These are phyloP conservation scores for Brachionus manjavacas DNA, from an alignment of 1,140 invertebrate genomes.

Conservation along the genomic window DNA sequence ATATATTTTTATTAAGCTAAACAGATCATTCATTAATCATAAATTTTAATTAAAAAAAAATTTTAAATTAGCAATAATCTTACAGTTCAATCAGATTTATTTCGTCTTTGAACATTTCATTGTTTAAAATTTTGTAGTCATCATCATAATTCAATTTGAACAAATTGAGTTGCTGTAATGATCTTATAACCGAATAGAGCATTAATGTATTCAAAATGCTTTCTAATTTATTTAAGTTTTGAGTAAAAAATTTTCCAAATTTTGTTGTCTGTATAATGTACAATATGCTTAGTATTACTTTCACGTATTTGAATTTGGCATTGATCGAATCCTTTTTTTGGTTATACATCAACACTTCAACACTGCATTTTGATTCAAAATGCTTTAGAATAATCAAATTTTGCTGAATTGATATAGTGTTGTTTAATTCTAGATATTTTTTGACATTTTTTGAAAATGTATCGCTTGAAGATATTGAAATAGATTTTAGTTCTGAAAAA, in stretches of 20 bases:
- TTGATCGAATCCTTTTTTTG: neutral
- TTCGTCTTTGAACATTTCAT: slow-evolving; percentile 20
- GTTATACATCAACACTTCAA: neutral
- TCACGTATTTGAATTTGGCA: neutral
- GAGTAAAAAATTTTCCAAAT: neutral
- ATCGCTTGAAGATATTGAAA: neutral
- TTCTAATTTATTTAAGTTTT: neutral
- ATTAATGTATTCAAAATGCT: neutral
- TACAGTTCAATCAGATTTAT: slow-evolving; percentile 31
- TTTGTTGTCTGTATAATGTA: neutral
- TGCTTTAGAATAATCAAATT: neutral
- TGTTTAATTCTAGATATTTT: neutral
- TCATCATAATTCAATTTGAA: slow-evolving; percentile 22
- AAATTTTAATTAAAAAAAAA: too few species aligned
- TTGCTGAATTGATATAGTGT: neutral
- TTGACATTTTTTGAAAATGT: neutral
- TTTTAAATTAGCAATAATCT: neutral
- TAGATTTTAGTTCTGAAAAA: neutral
- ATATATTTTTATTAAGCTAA: too few species aligned
- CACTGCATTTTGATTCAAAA: neutral
- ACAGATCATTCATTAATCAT: too few species aligned
- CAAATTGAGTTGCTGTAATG: neutral
- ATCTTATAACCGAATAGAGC: neutral
- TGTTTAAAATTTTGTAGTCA: neutral
- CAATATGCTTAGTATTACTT: neutral